Conservation (phyloP, 2,797 vertebrate genomes). For the Tenualosa ilisha region DNA sequence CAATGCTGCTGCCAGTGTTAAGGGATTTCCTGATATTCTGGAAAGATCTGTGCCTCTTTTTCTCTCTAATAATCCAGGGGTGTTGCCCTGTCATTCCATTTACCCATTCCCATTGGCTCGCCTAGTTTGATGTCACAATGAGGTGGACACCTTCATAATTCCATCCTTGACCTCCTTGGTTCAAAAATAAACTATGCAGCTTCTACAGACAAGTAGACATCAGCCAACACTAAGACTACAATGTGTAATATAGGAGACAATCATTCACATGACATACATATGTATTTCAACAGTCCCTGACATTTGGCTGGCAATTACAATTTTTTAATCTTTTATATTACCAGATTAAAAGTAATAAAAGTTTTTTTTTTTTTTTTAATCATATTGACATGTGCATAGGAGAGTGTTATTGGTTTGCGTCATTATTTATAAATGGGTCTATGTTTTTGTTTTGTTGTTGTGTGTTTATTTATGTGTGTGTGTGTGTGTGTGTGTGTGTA, state of each 20-base stretch:
- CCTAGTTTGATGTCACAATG: conserved; percentile 1
- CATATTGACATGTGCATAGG: conserved; percentile 60
- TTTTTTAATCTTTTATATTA: conserved; percentile 66
- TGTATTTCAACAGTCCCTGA: conserved; percentile 76
- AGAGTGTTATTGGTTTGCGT: conserved; percentile 3
- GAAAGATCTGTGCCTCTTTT: not conserved
- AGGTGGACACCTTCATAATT: not conserved
- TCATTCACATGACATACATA: conserved; percentile 69
- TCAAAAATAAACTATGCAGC: conserved; percentile 59
- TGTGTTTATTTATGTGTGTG: conserved; percentile 17
- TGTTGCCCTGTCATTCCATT: not conserved
- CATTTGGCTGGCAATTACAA: conserved; percentile 66
- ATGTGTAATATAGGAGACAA: conserved; percentile 66
- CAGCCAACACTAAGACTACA: conserved; percentile 67
- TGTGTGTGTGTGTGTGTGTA: conserved; percentile 26
- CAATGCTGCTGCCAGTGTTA: not conserved
- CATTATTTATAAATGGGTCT: not conserved
- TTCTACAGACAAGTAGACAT: conserved; percentile 68
- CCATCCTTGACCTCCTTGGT: not conserved
- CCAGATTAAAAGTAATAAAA: conserved; percentile 32
- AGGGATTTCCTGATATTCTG: not conserved
- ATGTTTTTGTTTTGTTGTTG: not conserved
- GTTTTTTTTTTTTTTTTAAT: conserved; percentile 52
- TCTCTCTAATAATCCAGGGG: not conserved
- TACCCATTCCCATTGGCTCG: not conserved